phyloP scores from a whole-genome alignment of 2,113 vertebrate species.

The Paracanthobrama guichenoti region DNA sequence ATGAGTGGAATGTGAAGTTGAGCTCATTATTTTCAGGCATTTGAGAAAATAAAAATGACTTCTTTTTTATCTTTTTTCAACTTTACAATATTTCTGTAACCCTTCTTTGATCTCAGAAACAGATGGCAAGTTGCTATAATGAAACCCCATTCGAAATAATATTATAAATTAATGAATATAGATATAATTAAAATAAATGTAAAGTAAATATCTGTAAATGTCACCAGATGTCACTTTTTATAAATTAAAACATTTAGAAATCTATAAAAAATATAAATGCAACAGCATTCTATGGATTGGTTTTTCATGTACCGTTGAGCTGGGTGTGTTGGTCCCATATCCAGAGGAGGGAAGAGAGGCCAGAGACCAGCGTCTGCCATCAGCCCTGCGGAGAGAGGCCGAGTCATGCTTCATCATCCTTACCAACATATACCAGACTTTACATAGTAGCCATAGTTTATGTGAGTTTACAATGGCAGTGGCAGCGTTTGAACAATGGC shows the following conservation, averaged over 20 bases:
- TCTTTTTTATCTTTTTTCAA: neutral
- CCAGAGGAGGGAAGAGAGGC: constrained; percentile 92
- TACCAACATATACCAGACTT: neutral
- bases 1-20: constrained; percentile 50
- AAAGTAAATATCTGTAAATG: neutral
- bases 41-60: constrained; percentile 31
- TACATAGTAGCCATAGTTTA: neutral
- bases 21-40: constrained; percentile 41
- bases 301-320: constrained; percentile 80
- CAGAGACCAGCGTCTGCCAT: constrained; percentile 91
- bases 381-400: constrained; percentile 74
- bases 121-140: neutral
- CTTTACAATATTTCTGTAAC: neutral
- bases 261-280: neutral
- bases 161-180: neutral
- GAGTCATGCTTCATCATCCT: neutral
- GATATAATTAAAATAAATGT: neutral
- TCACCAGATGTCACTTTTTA: neutral
- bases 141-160: neutral
- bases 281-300: neutral
- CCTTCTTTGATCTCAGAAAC: neutral
- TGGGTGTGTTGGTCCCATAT: constrained; percentile 95
- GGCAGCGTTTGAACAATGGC: no score
- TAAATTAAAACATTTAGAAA: neutral
- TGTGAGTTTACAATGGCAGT: neutral